These are phyloP conservation scores for Drosophila bocki DNA, from an alignment of 1,140 invertebrate genomes.

Conservation along the genomic window DNA sequence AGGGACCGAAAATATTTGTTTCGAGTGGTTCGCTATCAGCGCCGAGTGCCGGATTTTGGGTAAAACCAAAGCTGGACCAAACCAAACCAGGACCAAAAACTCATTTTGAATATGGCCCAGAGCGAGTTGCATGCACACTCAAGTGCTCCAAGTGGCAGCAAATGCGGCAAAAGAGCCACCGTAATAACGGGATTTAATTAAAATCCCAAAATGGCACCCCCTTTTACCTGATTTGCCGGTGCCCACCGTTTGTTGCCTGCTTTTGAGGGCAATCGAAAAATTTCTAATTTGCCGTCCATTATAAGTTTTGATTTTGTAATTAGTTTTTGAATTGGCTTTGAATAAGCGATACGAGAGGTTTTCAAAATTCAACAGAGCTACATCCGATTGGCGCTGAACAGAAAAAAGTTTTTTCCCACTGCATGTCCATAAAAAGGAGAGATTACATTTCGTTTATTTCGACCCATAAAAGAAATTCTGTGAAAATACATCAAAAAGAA, in stretches of 20 bases:
- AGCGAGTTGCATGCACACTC: constrained; percentile 40
- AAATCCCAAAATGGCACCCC: constrained; percentile 67
- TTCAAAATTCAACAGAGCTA: constrained; percentile 13
- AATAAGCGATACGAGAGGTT: constrained; percentile 9
- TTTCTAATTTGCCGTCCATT: constrained; percentile 69
- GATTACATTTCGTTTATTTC: constrained; percentile 57
- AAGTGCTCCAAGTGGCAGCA: constrained; percentile 45
- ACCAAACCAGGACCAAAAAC: constrained; percentile 55
- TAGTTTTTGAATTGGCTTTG: constrained; percentile 64
- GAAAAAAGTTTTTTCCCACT: constrained; percentile 9
- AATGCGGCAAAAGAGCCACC: constrained; percentile 37
- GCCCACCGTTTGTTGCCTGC: constrained; percentile 25
- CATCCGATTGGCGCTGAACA: constrained; percentile 10
- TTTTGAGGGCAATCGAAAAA: constrained; percentile 59
- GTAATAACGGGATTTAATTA: constrained; percentile 73
- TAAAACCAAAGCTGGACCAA: constrained; percentile 40
- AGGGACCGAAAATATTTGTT: constrained; percentile 44
- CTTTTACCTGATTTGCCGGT: constrained; percentile 52
- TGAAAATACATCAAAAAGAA: constrained; percentile 69
- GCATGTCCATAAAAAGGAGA: constrained; percentile 42
- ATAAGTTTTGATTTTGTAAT: constrained; percentile 78
- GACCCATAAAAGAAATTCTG: constrained; percentile 72
- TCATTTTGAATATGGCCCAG: constrained; percentile 66
- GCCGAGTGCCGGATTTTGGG: constrained; percentile 32
- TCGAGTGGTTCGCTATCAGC: constrained; percentile 45